These are phyloP conservation scores for Cephalophus harveyi DNA, from an alignment of 2,113 vertebrate genomes.

Conservation along the genomic window DNA sequence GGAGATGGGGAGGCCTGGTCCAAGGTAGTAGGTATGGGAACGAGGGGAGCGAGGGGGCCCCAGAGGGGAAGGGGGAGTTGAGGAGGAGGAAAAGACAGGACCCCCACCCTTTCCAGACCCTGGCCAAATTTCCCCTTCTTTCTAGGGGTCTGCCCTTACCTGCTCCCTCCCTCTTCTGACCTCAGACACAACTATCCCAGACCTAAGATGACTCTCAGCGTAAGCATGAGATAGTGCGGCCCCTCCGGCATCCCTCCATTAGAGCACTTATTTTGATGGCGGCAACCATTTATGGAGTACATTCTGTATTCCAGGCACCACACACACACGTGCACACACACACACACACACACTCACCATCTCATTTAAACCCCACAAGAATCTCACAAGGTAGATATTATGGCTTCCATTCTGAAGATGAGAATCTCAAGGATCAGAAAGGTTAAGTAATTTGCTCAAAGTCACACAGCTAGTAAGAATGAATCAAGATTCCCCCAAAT, in stretches of 20 bases:
- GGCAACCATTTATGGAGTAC: not conserved
- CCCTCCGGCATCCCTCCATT: not conserved
- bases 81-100: not conserved
- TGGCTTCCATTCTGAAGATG: not conserved
- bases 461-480: not conserved
- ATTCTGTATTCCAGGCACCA: not conserved
- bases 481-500: not conserved
- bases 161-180: not conserved
- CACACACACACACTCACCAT: not conserved
- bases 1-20: not conserved
- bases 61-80: not conserved
- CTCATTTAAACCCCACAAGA: not conserved
- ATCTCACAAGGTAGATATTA: not conserved
- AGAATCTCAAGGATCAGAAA: not conserved
- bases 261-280: not conserved
- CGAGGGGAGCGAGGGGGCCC: not conserved
- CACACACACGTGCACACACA: not conserved
- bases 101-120: not conserved
- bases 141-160: not conserved
- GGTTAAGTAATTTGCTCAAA: not conserved
- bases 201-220: fast-evolving
- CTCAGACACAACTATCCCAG: not conserved
- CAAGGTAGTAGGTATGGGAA: no score
- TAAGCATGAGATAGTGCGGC: fast-evolving
- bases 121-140: not conserved